These are phyloP conservation scores for Catalaphyllia jardinei DNA, from an alignment of 64 coral and sea anemone species.

Conservation along the genomic window DNA sequence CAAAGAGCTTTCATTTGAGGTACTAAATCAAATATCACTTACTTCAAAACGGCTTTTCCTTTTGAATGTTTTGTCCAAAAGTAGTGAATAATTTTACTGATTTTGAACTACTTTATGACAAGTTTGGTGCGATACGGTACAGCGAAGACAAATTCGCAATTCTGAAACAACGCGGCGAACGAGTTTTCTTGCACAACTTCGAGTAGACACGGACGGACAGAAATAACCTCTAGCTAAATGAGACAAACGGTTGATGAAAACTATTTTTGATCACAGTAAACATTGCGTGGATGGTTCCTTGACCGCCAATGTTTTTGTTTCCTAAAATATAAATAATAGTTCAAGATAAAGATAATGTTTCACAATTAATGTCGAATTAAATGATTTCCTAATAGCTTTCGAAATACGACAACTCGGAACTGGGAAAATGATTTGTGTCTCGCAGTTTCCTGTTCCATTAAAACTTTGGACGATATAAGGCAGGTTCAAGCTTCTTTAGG, in stretches of 20 bases:
- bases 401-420: conserved; percentile 18
- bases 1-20: conserved; percentile 1
- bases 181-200: too few relatives aligned
- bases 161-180: too few relatives aligned
- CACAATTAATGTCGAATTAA: conserved; percentile 16
- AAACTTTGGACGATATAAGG: neutral
- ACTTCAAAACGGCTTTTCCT: neutral
- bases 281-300: neutral
- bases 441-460: conserved; percentile 7
- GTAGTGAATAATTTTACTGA: neutral
- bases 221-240: too few relatives aligned
- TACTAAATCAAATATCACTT: neutral
- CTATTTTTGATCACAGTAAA: neutral
- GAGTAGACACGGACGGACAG: too few relatives aligned
- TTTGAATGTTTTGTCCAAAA: neutral
- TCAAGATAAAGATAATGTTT: neutral
- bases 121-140: too few relatives aligned
- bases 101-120: too few relatives aligned
- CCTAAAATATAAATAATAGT: neutral
- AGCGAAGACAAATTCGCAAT: too few relatives aligned
- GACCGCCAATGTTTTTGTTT: conserved; percentile 13
- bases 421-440: neutral
- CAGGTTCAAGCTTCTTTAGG: neutral
- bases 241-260: neutral
- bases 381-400: conserved; percentile 13